Conservation (phyloP, 2,888 invertebrate species). For the Drosophila yooni region DNA sequence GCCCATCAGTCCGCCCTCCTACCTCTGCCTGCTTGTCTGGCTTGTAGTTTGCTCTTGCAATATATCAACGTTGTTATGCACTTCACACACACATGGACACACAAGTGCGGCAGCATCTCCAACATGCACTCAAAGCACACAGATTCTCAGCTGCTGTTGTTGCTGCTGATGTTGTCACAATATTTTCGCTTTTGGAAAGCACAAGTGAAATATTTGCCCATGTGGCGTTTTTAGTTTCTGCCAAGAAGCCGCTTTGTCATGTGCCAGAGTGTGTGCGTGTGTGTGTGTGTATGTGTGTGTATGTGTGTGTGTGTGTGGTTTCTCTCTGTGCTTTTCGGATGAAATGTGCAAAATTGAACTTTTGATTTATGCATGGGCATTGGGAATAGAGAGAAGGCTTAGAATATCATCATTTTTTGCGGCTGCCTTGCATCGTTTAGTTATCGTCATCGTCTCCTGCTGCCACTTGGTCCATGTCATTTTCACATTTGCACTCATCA, state of each 20-base stretch:
- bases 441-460: conserved; percentile 37
- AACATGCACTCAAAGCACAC: conserved; percentile 8
- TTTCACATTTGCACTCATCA: conserved; percentile 74
- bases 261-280: conserved; percentile 23
- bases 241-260: conserved; percentile 50
- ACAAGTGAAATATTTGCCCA: conserved; percentile 78
- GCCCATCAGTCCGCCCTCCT: background rate
- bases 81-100: conserved; percentile 50
- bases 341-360: conserved; percentile 70
- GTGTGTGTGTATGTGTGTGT: conserved; percentile 15
- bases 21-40: conserved; percentile 9
- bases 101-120: conserved; percentile 48
- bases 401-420: conserved; percentile 68
- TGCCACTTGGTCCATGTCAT: conserved; percentile 60
- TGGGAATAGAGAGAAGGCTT: conserved; percentile 18
- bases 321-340: conserved; percentile 32
- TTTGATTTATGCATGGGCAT: conserved; percentile 72
- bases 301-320: background rate
- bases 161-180: conserved; percentile 70
- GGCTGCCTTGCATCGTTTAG: conserved; percentile 47
- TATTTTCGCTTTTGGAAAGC: conserved; percentile 81
- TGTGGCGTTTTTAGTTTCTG: conserved; percentile 71
- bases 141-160: conserved; percentile 33
- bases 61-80: conserved; percentile 79
- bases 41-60: conserved; percentile 74